These are phyloP conservation scores for Cyprinodon variegatus DNA, from an alignment of 2,113 vertebrate species.

Conservation along the genomic window DNA sequence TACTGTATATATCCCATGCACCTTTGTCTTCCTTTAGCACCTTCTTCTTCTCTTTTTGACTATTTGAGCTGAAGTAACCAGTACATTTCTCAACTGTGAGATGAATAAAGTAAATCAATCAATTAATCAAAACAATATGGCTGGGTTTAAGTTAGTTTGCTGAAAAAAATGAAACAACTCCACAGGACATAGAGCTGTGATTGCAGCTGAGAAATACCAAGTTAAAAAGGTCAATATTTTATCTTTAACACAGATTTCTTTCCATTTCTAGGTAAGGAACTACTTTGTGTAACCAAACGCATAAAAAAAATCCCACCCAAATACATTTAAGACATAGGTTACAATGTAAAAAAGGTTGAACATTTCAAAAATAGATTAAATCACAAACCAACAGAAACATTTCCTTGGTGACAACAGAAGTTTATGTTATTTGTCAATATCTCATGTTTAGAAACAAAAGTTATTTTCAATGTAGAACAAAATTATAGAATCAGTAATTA, in stretches of 20 bases:
- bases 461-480: background rate
- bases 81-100: no score
- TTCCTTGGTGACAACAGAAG: background rate
- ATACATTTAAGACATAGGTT: background rate
- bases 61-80: no score
- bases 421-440: background rate
- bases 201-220: no score
- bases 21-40: no score
- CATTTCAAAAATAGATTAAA: background rate
- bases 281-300: background rate
- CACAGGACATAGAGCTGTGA: no score
- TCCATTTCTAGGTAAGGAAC: background rate
- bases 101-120: no score
- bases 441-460: background rate
- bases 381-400: background rate
- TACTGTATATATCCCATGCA: no score
- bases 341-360: background rate
- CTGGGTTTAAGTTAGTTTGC: no score
- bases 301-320: background rate
- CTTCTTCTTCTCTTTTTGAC: no score
- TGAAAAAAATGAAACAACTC: no score
- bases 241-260: background rate
- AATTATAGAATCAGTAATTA: background rate
- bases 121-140: no score
- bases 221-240: no score